A percentile compares a stretch with the other conserved stretches of the same genome.
These are phyloP conservation scores for Diglossa brunneiventris DNA, from an alignment of 2,113 vertebrate genomes.

Conservation along the genomic window DNA sequence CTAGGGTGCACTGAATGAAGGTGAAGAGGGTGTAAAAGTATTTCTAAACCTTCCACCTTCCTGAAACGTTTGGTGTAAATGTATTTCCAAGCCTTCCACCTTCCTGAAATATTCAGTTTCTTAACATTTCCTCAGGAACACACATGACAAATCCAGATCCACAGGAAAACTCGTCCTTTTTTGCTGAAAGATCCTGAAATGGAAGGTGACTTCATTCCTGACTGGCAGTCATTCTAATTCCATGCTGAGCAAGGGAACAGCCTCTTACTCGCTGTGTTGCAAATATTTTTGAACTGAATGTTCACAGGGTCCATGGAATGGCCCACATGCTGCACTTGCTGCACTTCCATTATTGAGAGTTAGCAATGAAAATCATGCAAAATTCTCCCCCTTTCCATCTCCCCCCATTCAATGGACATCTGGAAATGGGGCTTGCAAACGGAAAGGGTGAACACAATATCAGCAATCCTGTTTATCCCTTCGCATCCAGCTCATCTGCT, in stretches of 20 bases:
- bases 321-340: neutral
- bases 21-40: neutral
- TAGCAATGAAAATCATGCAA: neutral
- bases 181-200: neutral
- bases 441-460: neutral
- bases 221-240: neutral
- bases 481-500: neutral
- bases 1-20: accelerated
- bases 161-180: neutral
- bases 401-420: no score
- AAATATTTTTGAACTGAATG: neutral
- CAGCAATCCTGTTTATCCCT: neutral
- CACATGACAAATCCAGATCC: neutral
- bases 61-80: neutral
- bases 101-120: neutral
- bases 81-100: neutral
- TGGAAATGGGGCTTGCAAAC: neutral
- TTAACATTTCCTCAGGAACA: neutral
- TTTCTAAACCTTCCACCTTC: neutral
- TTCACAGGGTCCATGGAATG: neutral
- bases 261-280: neutral
- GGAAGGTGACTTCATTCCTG: slow-evolving; percentile 18
- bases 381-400: neutral
- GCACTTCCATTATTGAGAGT: neutral
- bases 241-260: slow-evolving; percentile 21